Evolutionary conservation across 2,113 vertebrate species (phyloP), one percentile per base, ranked within the genome.

Genomic region (Cervus canadensis): DNA sequence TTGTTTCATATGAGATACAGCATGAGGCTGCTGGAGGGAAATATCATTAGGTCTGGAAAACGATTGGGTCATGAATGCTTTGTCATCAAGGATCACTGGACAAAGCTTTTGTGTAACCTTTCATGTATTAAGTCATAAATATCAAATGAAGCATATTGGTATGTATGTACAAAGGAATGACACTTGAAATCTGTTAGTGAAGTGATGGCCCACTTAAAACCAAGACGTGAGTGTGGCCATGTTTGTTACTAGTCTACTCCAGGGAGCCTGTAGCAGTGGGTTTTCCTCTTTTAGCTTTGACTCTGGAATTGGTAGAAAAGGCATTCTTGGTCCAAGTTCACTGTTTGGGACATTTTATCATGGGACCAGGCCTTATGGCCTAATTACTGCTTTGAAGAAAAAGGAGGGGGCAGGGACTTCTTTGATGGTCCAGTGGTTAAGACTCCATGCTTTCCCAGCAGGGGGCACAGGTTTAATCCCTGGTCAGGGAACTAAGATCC

Each of bases 101-200:
- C 95, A 97, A 40, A 98, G 98, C 98, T 97, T 98, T 95, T 54
- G 43, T 98, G 97, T 93, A 48, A 98, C 98, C 96, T 95, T 96
- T 99, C 97, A 97, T 98, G 94, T 96, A 91, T 98, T 98, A 98
- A 98, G 98, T 84, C 95, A 97, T 98, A 98, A 98, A 96, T 98
- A 97, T 89, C 3, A 94, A 98, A 30, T 78, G 1, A 26, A 0
- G 2, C 25, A 95, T 97, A 96, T 97, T 97, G 84, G 93, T 89
- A 23, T 23, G 26, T 33, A 48, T 11, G 23, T 59, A 43, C 25
- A 64, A 85, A 95, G 67, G 82, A 45, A 91, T 97, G 74, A 62
- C 85, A 59, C 91, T 98, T 97, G 93, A 93, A 96, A 60, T 92
- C 91, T 86, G 92, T 95, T 95, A 17, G 90, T 96, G 92, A 95